Evolutionary conservation across 2,797 vertebrate species (phyloP), one percentile per base, ranked within the genome.

Genomic region (Betta splendens): DNA sequence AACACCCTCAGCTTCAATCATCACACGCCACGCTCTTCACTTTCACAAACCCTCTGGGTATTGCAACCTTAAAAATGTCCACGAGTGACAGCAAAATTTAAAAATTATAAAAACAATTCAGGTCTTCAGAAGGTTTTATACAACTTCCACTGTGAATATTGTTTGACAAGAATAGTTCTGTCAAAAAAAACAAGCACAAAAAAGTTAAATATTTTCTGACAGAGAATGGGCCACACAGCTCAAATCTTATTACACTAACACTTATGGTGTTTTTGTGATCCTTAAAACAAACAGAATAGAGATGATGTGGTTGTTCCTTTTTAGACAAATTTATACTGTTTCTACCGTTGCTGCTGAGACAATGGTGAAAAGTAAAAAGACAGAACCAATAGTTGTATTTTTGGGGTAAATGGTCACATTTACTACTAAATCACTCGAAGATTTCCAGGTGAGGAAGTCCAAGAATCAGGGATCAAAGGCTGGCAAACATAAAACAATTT

Each of bases 11-110:
- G 22, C 43, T 49, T 65, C 51, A 43, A 68, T 31, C 52, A 42
- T 15, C 55, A 69, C 55, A 60, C 58, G 33, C 33, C 52, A 16
- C 38, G 40, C 53, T 38, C 42, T 52, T 71, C 81, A 90, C 89
- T 71, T 90, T 70, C 89, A 78, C 75, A 64, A 64, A 81, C 85
- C 81, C 61, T 86, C 79, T 49, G 63, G 63, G 64, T 39, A 75
- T 51, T 26, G 55, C 36, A 65, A 79, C 60, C 63, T 45, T 39
- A 48, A 15, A 23, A n/a, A 46, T 32, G 38, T 25, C 47, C 35
- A 48, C 21, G 16, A 49, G 42, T 16, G 8, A 40, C 25, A 26
- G 33, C 56, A 40, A 15, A 8, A 25, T 36, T 16, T 9, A 31
- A 37, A 33, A 0, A 35, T 23, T 16, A 44, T 10, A 15, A 26